Evolutionary conservation across 1,140 invertebrate species (phyloP).

Genomic region (Megalopta genalis): DNA sequence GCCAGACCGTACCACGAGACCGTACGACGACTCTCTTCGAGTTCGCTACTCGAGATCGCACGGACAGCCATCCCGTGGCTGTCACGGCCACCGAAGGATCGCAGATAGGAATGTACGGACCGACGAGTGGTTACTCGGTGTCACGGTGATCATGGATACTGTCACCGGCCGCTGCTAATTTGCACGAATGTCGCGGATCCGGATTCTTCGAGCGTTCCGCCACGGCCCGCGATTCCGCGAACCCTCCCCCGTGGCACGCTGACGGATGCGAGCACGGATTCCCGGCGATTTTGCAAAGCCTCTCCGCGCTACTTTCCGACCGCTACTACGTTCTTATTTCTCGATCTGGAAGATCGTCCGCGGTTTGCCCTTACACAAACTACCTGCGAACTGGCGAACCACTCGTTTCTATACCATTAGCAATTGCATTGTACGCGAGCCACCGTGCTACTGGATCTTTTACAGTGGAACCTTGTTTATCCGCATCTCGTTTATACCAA

Average conservation of each 20-base stretch:
- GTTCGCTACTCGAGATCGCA: constrained; percentile 16
- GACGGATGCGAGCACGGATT: not conserved
- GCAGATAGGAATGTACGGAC: constrained; percentile 48
- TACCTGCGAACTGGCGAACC: too few relatives aligned
- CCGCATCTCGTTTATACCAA: too few relatives aligned
- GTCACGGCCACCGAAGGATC: constrained; percentile 38
- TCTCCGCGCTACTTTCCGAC: too few relatives aligned
- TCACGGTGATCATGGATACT: constrained; percentile 51
- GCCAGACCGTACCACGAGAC: not conserved
- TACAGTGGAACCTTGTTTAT: too few relatives aligned
- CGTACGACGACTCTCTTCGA: constrained; percentile 27
- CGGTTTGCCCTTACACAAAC: too few relatives aligned
- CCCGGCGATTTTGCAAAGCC: not conserved
- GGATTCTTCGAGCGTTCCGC: constrained; percentile 46
- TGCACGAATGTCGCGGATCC: constrained; percentile 47
- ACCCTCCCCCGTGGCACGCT: not conserved
- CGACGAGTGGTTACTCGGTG: constrained; percentile 51
- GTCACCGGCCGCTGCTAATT: constrained; percentile 45
- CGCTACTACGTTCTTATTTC: too few relatives aligned
- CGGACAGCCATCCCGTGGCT: constrained; percentile 31
- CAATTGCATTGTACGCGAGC: too few relatives aligned
- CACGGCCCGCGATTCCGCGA: constrained; percentile 13
- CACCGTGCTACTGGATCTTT: too few relatives aligned
- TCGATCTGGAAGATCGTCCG: too few relatives aligned
- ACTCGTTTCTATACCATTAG: too few relatives aligned